Conservation (phyloP, 2,797 vertebrate species). For the Melanotaenia nigrans region DNA sequence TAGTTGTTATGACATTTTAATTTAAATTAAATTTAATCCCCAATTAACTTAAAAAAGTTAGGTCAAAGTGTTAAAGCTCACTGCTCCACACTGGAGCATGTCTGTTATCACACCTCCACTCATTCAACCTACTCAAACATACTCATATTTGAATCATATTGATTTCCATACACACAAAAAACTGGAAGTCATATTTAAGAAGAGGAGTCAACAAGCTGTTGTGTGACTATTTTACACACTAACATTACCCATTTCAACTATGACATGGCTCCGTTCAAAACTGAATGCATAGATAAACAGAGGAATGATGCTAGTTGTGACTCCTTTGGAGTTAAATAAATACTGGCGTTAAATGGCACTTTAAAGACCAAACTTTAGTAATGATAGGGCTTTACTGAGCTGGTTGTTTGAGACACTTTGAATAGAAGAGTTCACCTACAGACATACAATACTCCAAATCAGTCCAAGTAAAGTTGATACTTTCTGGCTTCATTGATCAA, state of each 20-base stretch:
- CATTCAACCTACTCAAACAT: neutral
- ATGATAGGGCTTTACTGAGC: constrained; percentile 13
- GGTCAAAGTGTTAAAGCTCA: too few relatives aligned
- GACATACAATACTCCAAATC: constrained; percentile 33
- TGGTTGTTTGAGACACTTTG: constrained; percentile 26
- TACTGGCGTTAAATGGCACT: neutral
- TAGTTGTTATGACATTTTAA: too few relatives aligned
- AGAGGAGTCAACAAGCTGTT: neutral
- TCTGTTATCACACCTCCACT: neutral
- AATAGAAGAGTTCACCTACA: constrained; percentile 34
- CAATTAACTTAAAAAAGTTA: too few relatives aligned
- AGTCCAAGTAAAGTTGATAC: constrained; percentile 28
- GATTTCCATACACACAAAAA: neutral
- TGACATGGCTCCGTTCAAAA: constrained; percentile 4
- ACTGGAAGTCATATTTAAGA: neutral
- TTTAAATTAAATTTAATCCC: too few relatives aligned
- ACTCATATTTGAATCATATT: neutral
- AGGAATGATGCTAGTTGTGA: constrained; percentile 5
- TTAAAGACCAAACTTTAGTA: constrained; percentile 1
- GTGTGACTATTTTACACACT: neutral
- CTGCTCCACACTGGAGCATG: too few relatives aligned
- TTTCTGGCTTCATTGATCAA: constrained; percentile 51
- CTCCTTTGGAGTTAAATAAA: neutral
- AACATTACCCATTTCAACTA: neutral
- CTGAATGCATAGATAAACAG: neutral